These are phyloP conservation scores for Drosophila kepulauana DNA, from an alignment of 1,140 invertebrate genomes.

Conservation along the genomic window DNA sequence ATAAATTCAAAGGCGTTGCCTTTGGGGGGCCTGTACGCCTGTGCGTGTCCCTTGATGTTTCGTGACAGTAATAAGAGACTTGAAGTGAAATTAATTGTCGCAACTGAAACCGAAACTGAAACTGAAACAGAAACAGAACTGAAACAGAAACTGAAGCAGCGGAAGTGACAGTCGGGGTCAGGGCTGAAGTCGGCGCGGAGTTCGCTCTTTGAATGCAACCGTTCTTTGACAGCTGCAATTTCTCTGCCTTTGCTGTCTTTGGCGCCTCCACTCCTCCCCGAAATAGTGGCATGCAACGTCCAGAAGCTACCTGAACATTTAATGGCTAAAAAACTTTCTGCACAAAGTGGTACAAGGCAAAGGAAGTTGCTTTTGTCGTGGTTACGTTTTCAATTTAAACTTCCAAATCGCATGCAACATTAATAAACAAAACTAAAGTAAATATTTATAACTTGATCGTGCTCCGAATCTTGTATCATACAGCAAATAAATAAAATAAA, in stretches of 20 bases:
- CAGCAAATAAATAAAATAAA: too few species aligned
- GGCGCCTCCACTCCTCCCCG: constrained; percentile 35
- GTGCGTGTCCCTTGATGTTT: constrained; percentile 71
- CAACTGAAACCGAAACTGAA: constrained; percentile 53
- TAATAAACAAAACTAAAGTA: constrained; percentile 33
- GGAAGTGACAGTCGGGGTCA: constrained; percentile 48
- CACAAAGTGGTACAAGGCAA: constrained; percentile 65
- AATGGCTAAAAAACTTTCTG: constrained; percentile 28
- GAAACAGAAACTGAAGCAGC: constrained; percentile 5
- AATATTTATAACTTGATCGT: not conserved
- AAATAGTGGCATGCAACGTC: constrained; percentile 63
- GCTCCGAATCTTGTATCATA: not conserved
- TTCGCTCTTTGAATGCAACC: constrained; percentile 59
- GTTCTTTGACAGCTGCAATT: constrained; percentile 34
- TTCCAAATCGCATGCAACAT: constrained; percentile 46
- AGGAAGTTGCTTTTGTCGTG: constrained; percentile 48
- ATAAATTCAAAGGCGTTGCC: constrained; percentile 56
- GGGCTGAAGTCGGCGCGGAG: constrained; percentile 11
- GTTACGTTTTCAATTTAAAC: constrained; percentile 62
- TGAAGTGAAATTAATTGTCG: constrained; percentile 81
- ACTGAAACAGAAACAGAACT: constrained; percentile 18
- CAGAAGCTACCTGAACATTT: constrained; percentile 37
- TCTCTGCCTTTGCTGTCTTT: constrained; percentile 33
- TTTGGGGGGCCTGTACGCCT: constrained; percentile 36
- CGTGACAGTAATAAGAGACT: constrained; percentile 77